These are phyloP conservation scores for Plagodis dolabraria DNA, from an alignment of 2,888 invertebrate species.

Conservation along the genomic window DNA sequence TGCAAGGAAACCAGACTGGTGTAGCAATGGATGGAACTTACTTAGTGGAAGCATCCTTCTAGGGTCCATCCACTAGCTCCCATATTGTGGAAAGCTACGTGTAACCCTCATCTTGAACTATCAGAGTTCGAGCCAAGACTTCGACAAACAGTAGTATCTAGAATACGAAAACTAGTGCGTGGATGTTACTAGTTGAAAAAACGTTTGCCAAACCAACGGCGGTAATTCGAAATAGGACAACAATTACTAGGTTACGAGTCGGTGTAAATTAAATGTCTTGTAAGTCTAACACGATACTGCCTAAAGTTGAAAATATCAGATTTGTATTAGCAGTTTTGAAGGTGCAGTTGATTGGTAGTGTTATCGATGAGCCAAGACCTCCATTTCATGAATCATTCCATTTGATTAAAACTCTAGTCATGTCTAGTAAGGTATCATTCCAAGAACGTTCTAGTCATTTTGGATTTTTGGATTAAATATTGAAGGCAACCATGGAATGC, in stretches of 20 bases:
- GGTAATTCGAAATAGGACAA: constrained; percentile 45
- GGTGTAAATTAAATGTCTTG: constrained; percentile 62
- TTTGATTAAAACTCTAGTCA: constrained; percentile 7
- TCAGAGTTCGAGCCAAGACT: constrained; percentile 32
- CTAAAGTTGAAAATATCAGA: constrained; percentile 68
- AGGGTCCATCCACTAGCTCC: constrained; percentile 73
- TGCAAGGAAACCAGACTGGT: constrained; percentile 92
- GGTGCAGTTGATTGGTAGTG: constrained; percentile 21
- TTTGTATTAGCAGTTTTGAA: constrained; percentile 58
- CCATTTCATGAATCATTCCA: constrained; percentile 34
- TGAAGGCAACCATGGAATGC: constrained; percentile 24
- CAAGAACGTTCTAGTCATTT: constrained; percentile 35
- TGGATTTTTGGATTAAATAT: constrained; percentile 18
- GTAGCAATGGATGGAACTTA: constrained; percentile 94
- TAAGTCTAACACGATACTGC: constrained; percentile 80
- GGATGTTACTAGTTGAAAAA: constrained; percentile 35
- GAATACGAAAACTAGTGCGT: constrained; percentile 35
- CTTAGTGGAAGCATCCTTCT: constrained; percentile 94
- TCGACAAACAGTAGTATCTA: constrained; percentile 8
- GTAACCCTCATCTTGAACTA: constrained; percentile 43
- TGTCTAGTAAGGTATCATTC: constrained; percentile 34
- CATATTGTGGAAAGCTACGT: constrained; percentile 73
- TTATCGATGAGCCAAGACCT: constrained; percentile 9
- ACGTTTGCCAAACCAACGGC: constrained; percentile 35
- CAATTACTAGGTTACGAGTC: constrained; percentile 75